Evolutionary conservation across 2,888 invertebrate genomes (phyloP), one percentile per base, ranked within the genome.

Genomic region (Palloptera scutellata): DNA sequence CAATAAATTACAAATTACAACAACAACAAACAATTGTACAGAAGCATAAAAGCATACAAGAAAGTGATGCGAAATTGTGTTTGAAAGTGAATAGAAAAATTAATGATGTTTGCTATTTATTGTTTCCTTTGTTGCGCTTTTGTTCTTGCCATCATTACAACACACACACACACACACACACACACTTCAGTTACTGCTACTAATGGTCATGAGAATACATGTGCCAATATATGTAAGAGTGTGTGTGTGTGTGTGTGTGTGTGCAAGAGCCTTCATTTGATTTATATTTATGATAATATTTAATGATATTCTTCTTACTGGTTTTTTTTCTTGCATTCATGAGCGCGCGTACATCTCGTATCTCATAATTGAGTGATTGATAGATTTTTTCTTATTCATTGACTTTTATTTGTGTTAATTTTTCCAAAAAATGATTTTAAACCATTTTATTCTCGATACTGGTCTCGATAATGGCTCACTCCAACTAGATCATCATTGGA

Each of bases 11-110:
- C 30, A 30, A 30, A 30, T 30, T 30, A 30, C 30, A 30, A 30
- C 30, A 30, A 30, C 30, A 30, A 30, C 30, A 30, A 30, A n/a
- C n/a, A 30, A 30, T 30, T 30, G 30, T 30, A 30, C 6, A 30
- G 30, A 30, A 30, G 6, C 30, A 30, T 30, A 30, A 30, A 30
- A 30, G 6, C 30, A 30, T 30, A 30, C 2, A 30, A 6, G 30
- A 30, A 30, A 30, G 30, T 30, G 69, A 71, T 52, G 42, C 41
- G 40, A n/a, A 51, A 40, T 40, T 15, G 40, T 52, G 52, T 62
- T 12, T 41, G 61, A 43, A 53, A 62, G 59, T 42, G 51, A 42
- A 41, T 55, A 61, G 19, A 60, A 48, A 19, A 52, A 51, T 17
- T 4, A 52, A 19, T 52, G 30, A 42, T 45, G 48, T 66, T 64